These are phyloP conservation scores for Capitella teleta DNA, from an alignment of 1,140 invertebrate species.

Conservation along the genomic window DNA sequence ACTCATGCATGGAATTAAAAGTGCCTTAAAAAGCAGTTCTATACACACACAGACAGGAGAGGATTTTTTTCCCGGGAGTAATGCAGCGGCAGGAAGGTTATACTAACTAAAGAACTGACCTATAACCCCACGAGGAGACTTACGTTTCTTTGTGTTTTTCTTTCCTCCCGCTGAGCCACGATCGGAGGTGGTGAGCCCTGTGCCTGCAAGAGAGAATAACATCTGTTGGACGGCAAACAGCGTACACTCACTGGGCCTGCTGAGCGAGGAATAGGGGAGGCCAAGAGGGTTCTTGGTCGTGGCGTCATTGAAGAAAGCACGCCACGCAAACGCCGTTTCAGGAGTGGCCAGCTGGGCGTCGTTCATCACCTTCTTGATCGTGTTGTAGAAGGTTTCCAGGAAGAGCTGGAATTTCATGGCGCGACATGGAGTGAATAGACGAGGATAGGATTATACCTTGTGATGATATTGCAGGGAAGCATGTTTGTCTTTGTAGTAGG, in stretches of 20 bases:
- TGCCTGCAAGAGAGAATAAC: conserved; percentile 17
- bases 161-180: conserved; percentile 26
- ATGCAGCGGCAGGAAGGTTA: too few relatives aligned
- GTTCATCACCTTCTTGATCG: conserved; percentile 22
- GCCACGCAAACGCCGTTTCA: conserved; percentile 38
- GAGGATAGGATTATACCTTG: conserved; percentile 74
- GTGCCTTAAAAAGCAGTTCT: too few relatives aligned
- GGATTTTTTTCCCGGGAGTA: too few relatives aligned
- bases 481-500: conserved; percentile 29
- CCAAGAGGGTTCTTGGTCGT: conserved; percentile 30
- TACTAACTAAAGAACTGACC: too few relatives aligned
- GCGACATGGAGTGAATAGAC: too few relatives aligned
- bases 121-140: too few relatives aligned
- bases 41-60: too few relatives aligned
- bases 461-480: conserved; percentile 62
- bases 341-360: conserved; percentile 22
- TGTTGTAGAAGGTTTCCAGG: conserved; percentile 32
- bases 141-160: conserved; percentile 20
- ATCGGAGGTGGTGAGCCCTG: conserved; percentile 22
- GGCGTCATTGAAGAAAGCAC: conserved; percentile 33
- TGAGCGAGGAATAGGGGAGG: conserved; percentile 16
- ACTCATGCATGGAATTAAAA: too few relatives aligned
- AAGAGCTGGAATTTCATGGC: too few relatives aligned
- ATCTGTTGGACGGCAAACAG: too few relatives aligned
- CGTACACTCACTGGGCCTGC: conserved; percentile 28